Percentiles rank a stretch among this genome's conserved stretches.
Conservation (phyloP, 1,140 invertebrate genomes). For the Linepithema humile region DNA sequence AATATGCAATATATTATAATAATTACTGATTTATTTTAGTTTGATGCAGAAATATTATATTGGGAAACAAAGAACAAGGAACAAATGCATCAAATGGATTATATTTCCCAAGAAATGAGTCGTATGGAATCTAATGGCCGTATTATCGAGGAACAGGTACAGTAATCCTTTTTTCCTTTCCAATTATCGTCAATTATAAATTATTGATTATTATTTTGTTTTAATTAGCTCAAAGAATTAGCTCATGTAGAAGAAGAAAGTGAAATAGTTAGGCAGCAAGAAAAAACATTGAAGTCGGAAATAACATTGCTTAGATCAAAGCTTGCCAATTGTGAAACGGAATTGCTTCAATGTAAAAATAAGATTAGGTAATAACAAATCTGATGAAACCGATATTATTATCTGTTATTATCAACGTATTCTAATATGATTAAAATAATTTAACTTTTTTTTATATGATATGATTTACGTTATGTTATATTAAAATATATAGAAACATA, state of each 20-base stretch:
- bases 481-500: not conserved
- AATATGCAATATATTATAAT: not conserved
- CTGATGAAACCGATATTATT: not conserved
- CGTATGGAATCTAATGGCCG: conserved; percentile 90
- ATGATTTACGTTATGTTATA: not conserved
- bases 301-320: conserved; percentile 92
- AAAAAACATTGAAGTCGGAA: conserved; percentile 94
- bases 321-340: conserved; percentile 94
- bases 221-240: conserved; percentile 88
- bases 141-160: conserved; percentile 91
- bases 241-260: conserved; percentile 94
- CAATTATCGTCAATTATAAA: not conserved
- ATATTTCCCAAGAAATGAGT: conserved; percentile 92
- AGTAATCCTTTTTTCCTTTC: conserved; percentile 22
- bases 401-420: not conserved
- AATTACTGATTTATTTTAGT: conserved; percentile 85
- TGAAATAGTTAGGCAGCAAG: conserved; percentile 94
- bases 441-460: not conserved
- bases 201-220: conserved; percentile 33
- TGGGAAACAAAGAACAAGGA: conserved; percentile 95
- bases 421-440: not conserved
- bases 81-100: conserved; percentile 92
- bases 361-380: conserved; percentile 89
- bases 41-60: conserved; percentile 94
- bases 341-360: conserved; percentile 94